Base-by-base conservation (phyloP, 2,113 vertebrate genomes). In the Semnornis frantzii region DNA sequence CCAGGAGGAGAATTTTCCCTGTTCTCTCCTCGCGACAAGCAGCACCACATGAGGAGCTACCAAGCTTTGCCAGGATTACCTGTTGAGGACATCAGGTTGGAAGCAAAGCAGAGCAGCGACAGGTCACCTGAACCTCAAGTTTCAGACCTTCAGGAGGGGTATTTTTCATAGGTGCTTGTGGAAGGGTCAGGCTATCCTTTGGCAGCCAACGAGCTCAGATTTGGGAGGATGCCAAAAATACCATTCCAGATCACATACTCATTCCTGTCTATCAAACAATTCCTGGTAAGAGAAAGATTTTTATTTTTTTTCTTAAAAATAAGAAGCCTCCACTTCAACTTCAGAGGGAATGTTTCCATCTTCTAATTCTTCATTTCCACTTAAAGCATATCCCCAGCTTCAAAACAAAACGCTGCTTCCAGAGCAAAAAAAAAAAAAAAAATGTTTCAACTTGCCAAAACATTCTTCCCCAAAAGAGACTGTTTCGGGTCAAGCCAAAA, bases 401-500 rank as follows among this genome's bases (percentile, higher is more conserved):
- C 82, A 68, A 82, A 94, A 75, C 33, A 64, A 94, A 88, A 54
- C 2, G 25, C 65, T 75, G 11, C 48, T 64, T 72, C 70, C 54
- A 27, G 69, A 95, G n/a, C 55, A 65, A 95, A 92, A 70, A 81
- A 63, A 92, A 95, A 50, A 52, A 23, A 23, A 24, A 52, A 50
- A 50, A 24, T 1, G 3, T 76, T 87, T 46, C 63, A 54, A 76
- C 91, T 92, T 89, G 94, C 92, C 95, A 96, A 93, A 93, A 94
- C 75, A 87, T 94, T 82, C 83, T 86, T 78, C 77, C 89, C 92
- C 86, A 76, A 76, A 96, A 94, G 85, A 81, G 88, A 81, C 62
- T 83, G 88, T 91, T 96, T 90, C 95, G 93, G 95, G 96, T 93
- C 91, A 95, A 93, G 94, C 95, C 94, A 95, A 96, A 95, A 65